Evolutionary conservation across 1,140 invertebrate species (phyloP), one percentile per base, ranked within the genome.

Genomic region (Linepithema humile): DNA sequence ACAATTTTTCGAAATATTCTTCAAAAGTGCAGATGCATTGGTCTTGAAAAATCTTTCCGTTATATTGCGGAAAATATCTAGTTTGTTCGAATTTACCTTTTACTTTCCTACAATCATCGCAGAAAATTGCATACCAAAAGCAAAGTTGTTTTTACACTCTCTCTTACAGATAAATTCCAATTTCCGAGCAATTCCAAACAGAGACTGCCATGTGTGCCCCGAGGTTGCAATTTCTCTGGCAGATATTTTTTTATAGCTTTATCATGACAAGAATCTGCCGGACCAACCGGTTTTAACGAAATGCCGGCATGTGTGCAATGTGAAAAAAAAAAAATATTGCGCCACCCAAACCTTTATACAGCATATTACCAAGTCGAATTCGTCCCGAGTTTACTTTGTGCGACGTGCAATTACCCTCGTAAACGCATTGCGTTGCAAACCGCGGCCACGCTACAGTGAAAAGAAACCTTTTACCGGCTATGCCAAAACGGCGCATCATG

Each of bases 351-450:
- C 74, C 83, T 87, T 84, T 60, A 82, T 48, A 64, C 82, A 59
- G 20, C 43, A 64, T 82, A 64, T 83, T 73, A 82, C 74, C 75
- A 86, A 84, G 67, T 75, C 82, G 45, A 55, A 67, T 74, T 62
- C 59, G 64, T 84, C 53, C 45, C 65, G 80, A 53, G 84, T 64
- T 87, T 74, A 74, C 73, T 86, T 88, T 87, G 83, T 83, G 77
- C 70, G 55, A 65, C 86, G 85, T 88, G 82, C 85, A 87, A 88
- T 88, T 88, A 88, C 85, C 83, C 62, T 23, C 60, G 65, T 84
- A 78, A 88, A 88, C 45, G 85, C 72, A 55, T 85, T 82, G 72
- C 72, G 70, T 75, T 84, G 64, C 67, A 83, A 84, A 83, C 40
- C 45, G 62, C 26, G 23, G 32, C 57, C 17, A 43, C 10, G 32